Conservation (phyloP, 2,888 invertebrate species). For the Standfussiana lucernea region DNA sequence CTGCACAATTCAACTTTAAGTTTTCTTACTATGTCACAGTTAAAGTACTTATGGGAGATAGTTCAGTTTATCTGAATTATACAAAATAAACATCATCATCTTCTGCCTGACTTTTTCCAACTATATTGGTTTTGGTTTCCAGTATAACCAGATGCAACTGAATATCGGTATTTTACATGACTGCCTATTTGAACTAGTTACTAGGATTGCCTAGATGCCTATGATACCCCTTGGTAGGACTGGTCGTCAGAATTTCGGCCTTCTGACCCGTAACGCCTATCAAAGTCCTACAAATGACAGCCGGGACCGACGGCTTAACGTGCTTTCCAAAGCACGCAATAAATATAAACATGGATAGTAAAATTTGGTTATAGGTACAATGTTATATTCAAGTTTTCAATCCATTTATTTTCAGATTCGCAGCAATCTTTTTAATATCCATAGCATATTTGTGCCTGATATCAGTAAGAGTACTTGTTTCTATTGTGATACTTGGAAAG, state of each 20-base stretch:
- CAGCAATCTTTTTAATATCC: constrained; percentile 93
- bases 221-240: neutral
- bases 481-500: constrained; percentile 96
- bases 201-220: too few species aligned
- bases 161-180: neutral
- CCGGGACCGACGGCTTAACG: neutral
- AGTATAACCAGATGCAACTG: neutral
- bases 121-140: neutral
- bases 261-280: neutral
- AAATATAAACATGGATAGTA: neutral
- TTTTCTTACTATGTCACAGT: neutral
- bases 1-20: neutral
- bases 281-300: neutral
- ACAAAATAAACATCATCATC: neutral
- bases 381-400: neutral
- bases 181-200: neutral
- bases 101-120: neutral
- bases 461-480: constrained; percentile 95
- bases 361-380: neutral
- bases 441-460: constrained; percentile 94
- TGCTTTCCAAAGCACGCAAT: neutral
- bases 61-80: neutral
- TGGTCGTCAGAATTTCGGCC: neutral
- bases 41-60: neutral
- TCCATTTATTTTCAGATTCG: constrained; percentile 84